Conservation (phyloP, 2,888 invertebrate species). For the Lasioglossum malachurum region DNA sequence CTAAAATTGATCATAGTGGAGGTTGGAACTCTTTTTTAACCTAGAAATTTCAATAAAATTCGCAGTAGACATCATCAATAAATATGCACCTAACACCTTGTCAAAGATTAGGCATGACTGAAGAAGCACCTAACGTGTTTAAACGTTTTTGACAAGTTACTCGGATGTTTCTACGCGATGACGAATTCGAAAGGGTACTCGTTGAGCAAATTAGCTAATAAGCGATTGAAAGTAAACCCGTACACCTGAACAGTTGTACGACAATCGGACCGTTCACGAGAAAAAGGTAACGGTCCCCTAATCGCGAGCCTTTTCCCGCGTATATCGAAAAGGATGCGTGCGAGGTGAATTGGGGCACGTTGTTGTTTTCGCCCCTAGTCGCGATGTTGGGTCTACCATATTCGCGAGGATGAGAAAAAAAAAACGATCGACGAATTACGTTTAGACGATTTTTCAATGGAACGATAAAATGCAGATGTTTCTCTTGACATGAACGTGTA, state of each 20-base stretch:
- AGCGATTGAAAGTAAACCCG: conserved; percentile 30
- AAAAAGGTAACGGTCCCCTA: not conserved
- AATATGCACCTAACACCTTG: not conserved
- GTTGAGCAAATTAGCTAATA: conserved; percentile 10
- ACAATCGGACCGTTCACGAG: conserved; percentile 38
- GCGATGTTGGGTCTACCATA: conserved; percentile 51
- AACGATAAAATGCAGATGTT: not conserved
- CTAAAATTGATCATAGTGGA: not conserved
- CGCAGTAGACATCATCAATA: too few species aligned
- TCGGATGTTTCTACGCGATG: not conserved
- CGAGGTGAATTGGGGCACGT: conserved; percentile 1
- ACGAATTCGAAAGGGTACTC: not conserved
- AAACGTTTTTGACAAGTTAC: not conserved
- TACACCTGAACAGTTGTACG: conserved; percentile 25
- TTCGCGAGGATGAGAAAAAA: conserved; percentile 21
- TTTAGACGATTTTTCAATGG: conserved; percentile 57
- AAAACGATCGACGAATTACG: conserved; percentile 35
- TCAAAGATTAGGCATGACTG: not conserved
- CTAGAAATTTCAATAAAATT: not conserved
- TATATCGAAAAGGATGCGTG: not conserved
- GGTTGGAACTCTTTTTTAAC: too few species aligned
- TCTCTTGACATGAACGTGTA: conserved; percentile 56
- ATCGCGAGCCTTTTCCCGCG: conserved; percentile 5
- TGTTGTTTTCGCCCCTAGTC: conserved; percentile 41
- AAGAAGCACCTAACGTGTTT: not conserved